Evolutionary conservation across 2,113 vertebrate genomes (phyloP).

Genomic region (Typhlomys cinereus): DNA sequence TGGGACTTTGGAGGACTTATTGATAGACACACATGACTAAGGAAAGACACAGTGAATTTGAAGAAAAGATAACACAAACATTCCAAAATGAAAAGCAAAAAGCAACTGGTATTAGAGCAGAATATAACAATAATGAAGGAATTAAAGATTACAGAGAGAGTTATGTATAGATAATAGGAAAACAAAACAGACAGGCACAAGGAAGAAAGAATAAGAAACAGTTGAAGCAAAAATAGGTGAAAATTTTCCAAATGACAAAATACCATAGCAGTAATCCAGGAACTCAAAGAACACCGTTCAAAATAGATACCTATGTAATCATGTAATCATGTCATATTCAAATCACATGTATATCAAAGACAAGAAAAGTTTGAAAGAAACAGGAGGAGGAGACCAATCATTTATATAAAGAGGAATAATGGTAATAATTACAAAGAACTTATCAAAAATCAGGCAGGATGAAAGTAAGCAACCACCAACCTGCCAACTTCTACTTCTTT

Average conservation of each 20-base stretch:
- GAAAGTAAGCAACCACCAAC: neutral
- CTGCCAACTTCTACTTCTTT: too few species aligned
- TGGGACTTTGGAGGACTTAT: neutral
- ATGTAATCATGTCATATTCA: neutral
- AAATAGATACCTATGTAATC: neutral
- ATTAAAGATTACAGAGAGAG: neutral
- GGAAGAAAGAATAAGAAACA: neutral
- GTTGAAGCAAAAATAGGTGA: neutral
- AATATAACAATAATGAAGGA: neutral
- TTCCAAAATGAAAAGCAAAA: neutral
- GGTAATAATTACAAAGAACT: neutral
- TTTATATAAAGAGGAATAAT: neutral
- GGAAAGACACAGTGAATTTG: neutral
- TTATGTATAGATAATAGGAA: neutral
- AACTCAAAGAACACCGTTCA: neutral
- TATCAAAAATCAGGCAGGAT: neutral
- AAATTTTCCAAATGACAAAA: neutral
- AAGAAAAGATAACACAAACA: neutral
- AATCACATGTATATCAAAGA: neutral
- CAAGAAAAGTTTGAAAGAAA: neutral
- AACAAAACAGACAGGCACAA: neutral
- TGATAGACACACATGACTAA: neutral
- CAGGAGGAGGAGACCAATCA: neutral
- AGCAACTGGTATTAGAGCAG: neutral
- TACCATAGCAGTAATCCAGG: neutral